phyloP scores from a whole-genome alignment of 2,113 vertebrate genomes.

The Gobio gobio region DNA sequence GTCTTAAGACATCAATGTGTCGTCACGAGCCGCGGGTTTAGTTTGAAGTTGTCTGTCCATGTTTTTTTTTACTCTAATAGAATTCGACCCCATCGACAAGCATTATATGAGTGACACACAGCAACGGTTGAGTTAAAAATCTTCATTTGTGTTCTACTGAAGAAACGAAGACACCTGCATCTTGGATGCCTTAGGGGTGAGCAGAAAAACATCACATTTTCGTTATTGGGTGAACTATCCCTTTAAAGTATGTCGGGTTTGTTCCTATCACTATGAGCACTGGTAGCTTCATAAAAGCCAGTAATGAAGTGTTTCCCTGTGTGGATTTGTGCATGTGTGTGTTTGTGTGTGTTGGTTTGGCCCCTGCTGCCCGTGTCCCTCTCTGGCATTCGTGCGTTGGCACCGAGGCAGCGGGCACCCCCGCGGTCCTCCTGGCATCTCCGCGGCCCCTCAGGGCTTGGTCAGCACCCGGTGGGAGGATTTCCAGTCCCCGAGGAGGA shows the following conservation, averaged over 20 bases:
- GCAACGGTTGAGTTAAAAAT: too few species aligned
- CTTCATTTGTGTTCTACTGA: too few species aligned
- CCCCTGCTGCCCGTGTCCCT: conserved; percentile 43
- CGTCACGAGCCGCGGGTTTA: too few species aligned
- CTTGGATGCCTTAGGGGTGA: too few species aligned
- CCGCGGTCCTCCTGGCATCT: conserved; percentile 14
- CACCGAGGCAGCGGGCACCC: conserved; percentile 3
- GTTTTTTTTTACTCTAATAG: too few species aligned
- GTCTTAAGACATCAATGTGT: too few species aligned
- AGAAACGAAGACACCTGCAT: too few species aligned
- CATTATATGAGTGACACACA: too few species aligned
- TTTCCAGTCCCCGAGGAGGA: conserved; percentile 28
- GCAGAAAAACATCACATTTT: too few species aligned
- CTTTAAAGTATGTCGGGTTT: neutral
- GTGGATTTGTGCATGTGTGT: conserved; percentile 13
- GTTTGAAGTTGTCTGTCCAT: too few species aligned
- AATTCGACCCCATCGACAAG: too few species aligned
- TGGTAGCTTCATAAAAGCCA: neutral
- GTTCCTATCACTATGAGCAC: neutral
- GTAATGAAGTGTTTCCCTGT: neutral
- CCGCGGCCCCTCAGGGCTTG: conserved; percentile 33
- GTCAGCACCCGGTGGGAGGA: conserved; percentile 44
- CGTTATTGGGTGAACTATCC: too few species aligned
- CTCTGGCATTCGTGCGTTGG: conserved; percentile 6
- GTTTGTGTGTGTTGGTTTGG: conserved; percentile 7